Evolutionary conservation across 2,888 invertebrate genomes (phyloP), one percentile per base, ranked within the genome.

Genomic region (Isotomurus palustris): DNA sequence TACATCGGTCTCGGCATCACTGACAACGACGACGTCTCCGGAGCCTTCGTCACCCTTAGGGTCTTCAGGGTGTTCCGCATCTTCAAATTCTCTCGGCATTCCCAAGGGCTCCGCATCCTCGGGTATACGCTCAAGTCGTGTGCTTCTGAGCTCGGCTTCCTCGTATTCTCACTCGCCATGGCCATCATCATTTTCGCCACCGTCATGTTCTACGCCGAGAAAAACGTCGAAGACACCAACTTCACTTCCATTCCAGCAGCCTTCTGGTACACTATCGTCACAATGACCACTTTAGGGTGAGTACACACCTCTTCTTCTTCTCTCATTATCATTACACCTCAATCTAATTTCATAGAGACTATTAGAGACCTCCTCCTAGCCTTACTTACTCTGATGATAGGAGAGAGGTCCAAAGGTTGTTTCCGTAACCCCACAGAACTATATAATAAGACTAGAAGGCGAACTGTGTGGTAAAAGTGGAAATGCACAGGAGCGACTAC

Each of bases 261-360:
- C 71, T 99, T 99, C 79, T 99, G 99, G 99, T 99, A 99, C 82
- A 99, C 99, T 75, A 99, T 99, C 75, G 99, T 99, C 75, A 99
- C 99, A 71, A 99, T 99, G 95, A 97, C 97, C 61, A 97, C 97
- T 49, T 80, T 97, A 69, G 96, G 97, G 96, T 97, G 78, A 90
- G 91, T 86, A 52, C 36, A 43, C 61, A 24, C n/a, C 40, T 53
- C 63, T 57, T 66, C 61, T 35, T 58, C 48, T 71, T 71, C 72
- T 73, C 72, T 72, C 69, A 60, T 73, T 73, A 68, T 72, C 71
- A 72, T 69, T 69, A 73, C 71, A 66, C 71, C 72, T 72, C 73
- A 73, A 71, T 69, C 70, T 72, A 63, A 72, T 56, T 51, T 63
- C 62, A 68, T 8, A 32, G 8, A 32, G 8, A 32, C 8, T n/a